These are phyloP conservation scores for Dryas iulia DNA, from an alignment of 1,140 invertebrate genomes.

Conservation along the genomic window DNA sequence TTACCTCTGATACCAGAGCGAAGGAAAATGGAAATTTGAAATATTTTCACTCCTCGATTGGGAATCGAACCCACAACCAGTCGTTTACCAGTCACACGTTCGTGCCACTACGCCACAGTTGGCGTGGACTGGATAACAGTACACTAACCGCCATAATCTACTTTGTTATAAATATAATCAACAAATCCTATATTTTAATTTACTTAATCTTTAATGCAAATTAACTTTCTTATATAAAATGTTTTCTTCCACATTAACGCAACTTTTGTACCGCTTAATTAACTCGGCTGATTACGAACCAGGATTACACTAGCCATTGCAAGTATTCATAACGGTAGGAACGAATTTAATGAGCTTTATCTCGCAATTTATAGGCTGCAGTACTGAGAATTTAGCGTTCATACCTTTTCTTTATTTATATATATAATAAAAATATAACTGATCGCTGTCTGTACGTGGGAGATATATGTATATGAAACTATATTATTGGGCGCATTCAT, in stretches of 20 bases:
- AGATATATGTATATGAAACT: too few species aligned
- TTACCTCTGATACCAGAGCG: too few species aligned
- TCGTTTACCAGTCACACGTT: too few species aligned
- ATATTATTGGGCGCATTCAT: too few species aligned
- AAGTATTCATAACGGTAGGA: constrained; percentile 45
- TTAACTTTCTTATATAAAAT: constrained; percentile 6
- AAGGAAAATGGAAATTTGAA: too few species aligned
- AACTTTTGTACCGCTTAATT: constrained; percentile 46
- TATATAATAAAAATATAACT: too few species aligned
- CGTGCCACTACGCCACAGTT: too few species aligned
- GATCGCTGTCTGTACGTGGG: too few species aligned
- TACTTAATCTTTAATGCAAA: background rate
- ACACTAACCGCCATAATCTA: too few species aligned
- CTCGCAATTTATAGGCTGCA: constrained; percentile 43
- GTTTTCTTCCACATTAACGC: constrained; percentile 23
- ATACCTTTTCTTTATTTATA: constrained; percentile 18
- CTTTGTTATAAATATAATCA: background rate
- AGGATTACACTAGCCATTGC: constrained; percentile 43
- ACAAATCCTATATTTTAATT: background rate
- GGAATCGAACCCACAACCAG: too few species aligned
- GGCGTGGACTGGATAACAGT: too few species aligned
- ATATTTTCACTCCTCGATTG: too few species aligned
- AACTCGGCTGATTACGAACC: constrained; percentile 46
- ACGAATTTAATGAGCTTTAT: constrained; percentile 49
- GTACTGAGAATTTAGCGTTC: constrained; percentile 17